Conservation (phyloP, 2,113 vertebrate genomes). For the Takifugu flavidus region DNA sequence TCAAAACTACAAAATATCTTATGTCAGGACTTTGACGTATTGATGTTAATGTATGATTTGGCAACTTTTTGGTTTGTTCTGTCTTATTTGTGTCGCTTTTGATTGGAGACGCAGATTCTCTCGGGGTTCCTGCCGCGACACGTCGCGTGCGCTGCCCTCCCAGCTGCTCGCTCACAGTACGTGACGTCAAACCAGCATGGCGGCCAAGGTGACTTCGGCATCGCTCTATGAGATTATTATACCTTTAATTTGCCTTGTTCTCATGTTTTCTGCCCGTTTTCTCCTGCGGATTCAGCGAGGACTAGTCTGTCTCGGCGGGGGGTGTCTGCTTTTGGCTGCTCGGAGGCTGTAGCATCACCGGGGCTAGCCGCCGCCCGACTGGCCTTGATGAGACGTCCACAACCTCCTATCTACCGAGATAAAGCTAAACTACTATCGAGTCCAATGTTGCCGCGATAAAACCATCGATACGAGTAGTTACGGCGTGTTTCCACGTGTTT, state of each 20-base stretch:
- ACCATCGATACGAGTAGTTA: not conserved
- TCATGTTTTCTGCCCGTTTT: slow-evolving; percentile 24
- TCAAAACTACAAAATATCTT: too few species aligned
- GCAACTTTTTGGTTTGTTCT: too few species aligned
- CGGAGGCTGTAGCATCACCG: slow-evolving; percentile 44
- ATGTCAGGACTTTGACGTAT: too few species aligned
- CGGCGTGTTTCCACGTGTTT: not conserved
- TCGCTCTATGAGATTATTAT: slow-evolving; percentile 48
- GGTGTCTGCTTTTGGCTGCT: slow-evolving; percentile 2
- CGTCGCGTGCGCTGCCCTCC: slow-evolving; percentile 48
- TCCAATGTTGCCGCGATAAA: not conserved
- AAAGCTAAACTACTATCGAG: slow-evolving; percentile 31
- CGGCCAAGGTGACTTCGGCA: slow-evolving; percentile 96
- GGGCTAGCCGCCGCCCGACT: slow-evolving; percentile 47
- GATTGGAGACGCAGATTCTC: not conserved
- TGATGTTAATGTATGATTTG: too few species aligned
- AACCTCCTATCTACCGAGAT: slow-evolving; percentile 41
- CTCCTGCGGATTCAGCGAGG: not conserved
- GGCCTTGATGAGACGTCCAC: slow-evolving; percentile 55
- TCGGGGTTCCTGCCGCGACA: not conserved
- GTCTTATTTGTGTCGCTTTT: not conserved
- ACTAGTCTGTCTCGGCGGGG: not conserved
- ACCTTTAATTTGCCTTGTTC: slow-evolving; percentile 10
- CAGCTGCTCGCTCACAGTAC: slow-evolving; percentile 47
- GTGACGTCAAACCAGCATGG: slow-evolving; percentile 90